A percentile compares a stretch with the other conserved stretches of the same genome.
Evolutionary conservation across 2,113 vertebrate genomes (phyloP).

Genomic region (Protobothrops flavoviridis): DNA sequence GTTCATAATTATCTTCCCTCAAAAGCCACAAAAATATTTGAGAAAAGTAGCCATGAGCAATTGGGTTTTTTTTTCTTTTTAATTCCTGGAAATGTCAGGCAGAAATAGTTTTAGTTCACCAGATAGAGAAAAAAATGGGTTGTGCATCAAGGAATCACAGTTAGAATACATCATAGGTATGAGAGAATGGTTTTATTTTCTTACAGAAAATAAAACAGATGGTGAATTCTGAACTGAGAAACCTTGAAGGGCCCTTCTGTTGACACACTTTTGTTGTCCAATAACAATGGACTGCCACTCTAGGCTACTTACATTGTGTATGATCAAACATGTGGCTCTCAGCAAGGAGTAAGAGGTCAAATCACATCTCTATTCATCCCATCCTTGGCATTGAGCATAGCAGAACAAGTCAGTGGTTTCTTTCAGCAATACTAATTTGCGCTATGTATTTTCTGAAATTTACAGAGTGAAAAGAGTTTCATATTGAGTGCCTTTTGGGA

Average conservation of each 20-base stretch:
- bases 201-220: background rate
- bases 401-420: background rate
- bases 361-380: background rate
- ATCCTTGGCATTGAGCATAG: background rate
- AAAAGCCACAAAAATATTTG: no score
- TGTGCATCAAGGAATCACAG: background rate
- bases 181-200: background rate
- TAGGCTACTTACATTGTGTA: fast-evolving
- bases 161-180: background rate
- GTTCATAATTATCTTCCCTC: background rate
- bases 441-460: background rate
- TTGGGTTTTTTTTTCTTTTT: background rate
- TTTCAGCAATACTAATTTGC: slow-evolving; percentile 3
- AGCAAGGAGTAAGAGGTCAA: background rate
- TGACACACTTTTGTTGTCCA: background rate
- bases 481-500: background rate
- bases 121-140: background rate
- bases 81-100: background rate
- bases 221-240: background rate
- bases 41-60: background rate
- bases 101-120: background rate
- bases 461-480: background rate
- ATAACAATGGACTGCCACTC: fast-evolving
- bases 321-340: background rate
- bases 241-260: fast-evolving